phyloP scores from a whole-genome alignment of 2,888 invertebrate genomes.

The Parapristionchus giblindavisi region DNA sequence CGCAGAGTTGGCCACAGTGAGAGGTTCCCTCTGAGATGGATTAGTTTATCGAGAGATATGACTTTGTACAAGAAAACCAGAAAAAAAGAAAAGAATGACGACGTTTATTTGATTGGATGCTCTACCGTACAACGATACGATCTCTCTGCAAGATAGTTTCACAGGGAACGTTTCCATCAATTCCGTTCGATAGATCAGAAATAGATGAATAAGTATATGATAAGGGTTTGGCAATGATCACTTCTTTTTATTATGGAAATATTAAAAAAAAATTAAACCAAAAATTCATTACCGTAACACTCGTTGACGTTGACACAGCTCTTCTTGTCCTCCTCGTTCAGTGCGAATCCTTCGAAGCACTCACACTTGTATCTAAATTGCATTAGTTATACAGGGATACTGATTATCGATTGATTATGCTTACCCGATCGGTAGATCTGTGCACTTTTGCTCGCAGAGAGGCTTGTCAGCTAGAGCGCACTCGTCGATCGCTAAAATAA shows the following conservation, averaged over 20 bases:
- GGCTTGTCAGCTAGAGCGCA: constrained; percentile 88
- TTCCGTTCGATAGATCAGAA: too few relatives aligned
- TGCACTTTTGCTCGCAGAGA: constrained; percentile 94
- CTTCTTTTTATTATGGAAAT: too few relatives aligned
- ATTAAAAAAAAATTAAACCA: background rate
- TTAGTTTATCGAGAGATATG: background rate
- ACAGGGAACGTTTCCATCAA: too few relatives aligned
- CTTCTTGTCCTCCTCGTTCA: constrained; percentile 65
- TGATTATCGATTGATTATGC: background rate
- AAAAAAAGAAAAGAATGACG: too few relatives aligned
- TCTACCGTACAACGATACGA: too few relatives aligned
- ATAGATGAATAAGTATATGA: too few relatives aligned
- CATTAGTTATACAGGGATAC: background rate
- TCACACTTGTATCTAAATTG: constrained; percentile 83
- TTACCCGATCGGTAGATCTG: constrained; percentile 85
- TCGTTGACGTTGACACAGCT: constrained; percentile 75
- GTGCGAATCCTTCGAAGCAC: constrained; percentile 90
- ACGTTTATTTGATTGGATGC: too few relatives aligned
- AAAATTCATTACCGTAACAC: constrained; percentile 45
- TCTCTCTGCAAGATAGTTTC: too few relatives aligned
- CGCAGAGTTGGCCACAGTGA: constrained; percentile 92
- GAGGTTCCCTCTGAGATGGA: constrained; percentile 76
- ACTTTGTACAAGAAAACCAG: too few relatives aligned
- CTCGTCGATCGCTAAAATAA: constrained; percentile 83
- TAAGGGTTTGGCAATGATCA: too few relatives aligned